phyloP scores from a whole-genome alignment of 2,888 invertebrate species.

The Platycheirus rosarum region DNA sequence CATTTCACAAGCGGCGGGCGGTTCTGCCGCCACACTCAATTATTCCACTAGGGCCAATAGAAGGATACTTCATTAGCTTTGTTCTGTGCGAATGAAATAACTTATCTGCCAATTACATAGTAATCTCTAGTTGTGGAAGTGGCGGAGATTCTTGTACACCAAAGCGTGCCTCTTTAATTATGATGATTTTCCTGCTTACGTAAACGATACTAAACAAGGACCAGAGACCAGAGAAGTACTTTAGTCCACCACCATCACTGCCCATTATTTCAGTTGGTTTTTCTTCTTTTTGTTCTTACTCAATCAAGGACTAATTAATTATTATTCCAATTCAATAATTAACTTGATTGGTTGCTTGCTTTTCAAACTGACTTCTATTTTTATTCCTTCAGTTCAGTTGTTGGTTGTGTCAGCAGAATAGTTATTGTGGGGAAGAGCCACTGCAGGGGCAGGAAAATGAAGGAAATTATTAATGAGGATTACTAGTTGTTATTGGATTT shows the following conservation, averaged over 20 bases:
- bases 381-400: background rate
- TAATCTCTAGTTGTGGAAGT: constrained; percentile 18
- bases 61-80: constrained; percentile 57
- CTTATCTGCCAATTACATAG: constrained; percentile 60
- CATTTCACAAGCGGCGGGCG: too few relatives aligned
- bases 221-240: too few relatives aligned
- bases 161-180: constrained; percentile 50
- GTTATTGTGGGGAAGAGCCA: constrained; percentile 18
- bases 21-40: constrained; percentile 32
- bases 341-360: constrained; percentile 65
- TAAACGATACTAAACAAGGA: constrained; percentile 48
- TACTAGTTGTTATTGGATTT: constrained; percentile 63
- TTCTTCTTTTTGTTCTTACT: background rate
- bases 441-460: background rate
- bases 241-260: too few relatives aligned
- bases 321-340: constrained; percentile 73
- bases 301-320: constrained; percentile 68
- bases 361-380: constrained; percentile 20
- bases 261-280: constrained; percentile 34
- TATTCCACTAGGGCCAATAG: constrained; percentile 29
- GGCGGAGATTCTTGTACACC: constrained; percentile 10
- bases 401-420: constrained; percentile 62
- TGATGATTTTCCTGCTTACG: constrained; percentile 51
- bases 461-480: constrained; percentile 64
- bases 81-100: constrained; percentile 29